Percentiles rank a stretch among this genome's conserved stretches.
Conservation (phyloP, 2,888 invertebrate species). For the Panzeria rudis region DNA sequence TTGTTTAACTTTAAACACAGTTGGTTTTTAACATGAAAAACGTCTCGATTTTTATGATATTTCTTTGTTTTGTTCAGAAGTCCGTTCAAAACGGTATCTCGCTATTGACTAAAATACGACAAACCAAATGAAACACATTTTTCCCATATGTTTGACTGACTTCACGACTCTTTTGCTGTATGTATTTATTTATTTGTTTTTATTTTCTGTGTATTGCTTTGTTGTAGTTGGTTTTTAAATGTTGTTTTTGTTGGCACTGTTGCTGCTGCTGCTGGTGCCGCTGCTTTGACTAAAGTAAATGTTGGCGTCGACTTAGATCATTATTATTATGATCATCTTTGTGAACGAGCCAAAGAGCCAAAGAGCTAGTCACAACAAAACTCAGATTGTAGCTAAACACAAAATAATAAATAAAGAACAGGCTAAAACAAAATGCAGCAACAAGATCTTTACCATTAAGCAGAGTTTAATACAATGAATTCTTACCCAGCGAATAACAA, state of each 20-base stretch:
- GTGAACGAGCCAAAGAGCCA: conserved; percentile 37
- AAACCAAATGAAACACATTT: conserved; percentile 73
- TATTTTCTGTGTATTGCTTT: conserved; percentile 38
- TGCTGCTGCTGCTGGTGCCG: conserved; percentile 3
- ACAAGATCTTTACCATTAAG: conserved; percentile 16
- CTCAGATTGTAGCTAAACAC: conserved; percentile 13
- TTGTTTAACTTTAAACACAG: conserved; percentile 39
- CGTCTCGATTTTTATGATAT: conserved; percentile 48
- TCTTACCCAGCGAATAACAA: not conserved
- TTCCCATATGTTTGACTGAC: conserved; percentile 72
- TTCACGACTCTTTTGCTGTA: conserved; percentile 59
- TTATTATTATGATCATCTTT: conserved; percentile 61
- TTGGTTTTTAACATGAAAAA: conserved; percentile 29
- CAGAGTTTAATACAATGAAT: conserved; percentile 24
- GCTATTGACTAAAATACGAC: conserved; percentile 75
- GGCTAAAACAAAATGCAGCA: conserved; percentile 43
- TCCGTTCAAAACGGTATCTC: conserved; percentile 76
- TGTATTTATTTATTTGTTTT: conserved; percentile 33
- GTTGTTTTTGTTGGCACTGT: conserved; percentile 46
- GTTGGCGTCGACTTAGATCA: conserved; percentile 58
- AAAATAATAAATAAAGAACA: not conserved
- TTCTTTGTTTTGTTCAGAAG: conserved; percentile 55
- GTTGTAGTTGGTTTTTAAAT: conserved; percentile 51
- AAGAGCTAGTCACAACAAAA: conserved; percentile 41
- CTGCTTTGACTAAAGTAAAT: conserved; percentile 34